These are phyloP conservation scores for Drosophila demipolita DNA, from an alignment of 2,888 invertebrate species.

Conservation along the genomic window DNA sequence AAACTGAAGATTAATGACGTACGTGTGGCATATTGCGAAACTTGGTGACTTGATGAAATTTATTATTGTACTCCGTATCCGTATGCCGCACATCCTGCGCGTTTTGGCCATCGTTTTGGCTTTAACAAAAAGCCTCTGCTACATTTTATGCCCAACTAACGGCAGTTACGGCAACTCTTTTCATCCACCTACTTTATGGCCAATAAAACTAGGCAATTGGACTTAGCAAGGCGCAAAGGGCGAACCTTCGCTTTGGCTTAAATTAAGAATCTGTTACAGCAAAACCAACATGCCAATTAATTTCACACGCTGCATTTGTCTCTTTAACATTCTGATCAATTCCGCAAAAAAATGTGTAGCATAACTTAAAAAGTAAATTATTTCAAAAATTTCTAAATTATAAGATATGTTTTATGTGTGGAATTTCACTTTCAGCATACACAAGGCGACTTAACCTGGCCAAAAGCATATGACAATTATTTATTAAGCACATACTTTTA, in stretches of 20 bases:
- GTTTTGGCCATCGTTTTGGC: conserved; percentile 17
- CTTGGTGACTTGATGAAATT: conserved; percentile 79
- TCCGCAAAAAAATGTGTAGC: background rate
- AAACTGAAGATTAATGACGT: conserved; percentile 79
- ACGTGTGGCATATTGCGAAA: conserved; percentile 78
- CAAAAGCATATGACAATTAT: background rate
- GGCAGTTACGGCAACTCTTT: conserved; percentile 66
- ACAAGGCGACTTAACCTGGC: background rate
- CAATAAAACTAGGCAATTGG: conserved; percentile 51
- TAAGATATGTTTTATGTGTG: background rate
- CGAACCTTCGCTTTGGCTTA: conserved; percentile 11
- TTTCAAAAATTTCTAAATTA: background rate
- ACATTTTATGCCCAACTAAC: conserved; percentile 43
- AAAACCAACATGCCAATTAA: background rate
- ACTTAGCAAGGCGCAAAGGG: conserved; percentile 21
- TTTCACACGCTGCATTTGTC: background rate
- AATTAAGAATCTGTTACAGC: conserved; percentile 1
- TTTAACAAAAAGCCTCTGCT: conserved; percentile 31
- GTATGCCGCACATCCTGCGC: conserved; percentile 27
- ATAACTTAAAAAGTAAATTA: background rate
- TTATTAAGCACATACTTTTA: background rate
- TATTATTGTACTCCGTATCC: conserved; percentile 58
- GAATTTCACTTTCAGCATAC: background rate
- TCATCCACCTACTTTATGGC: conserved; percentile 44
- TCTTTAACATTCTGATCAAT: background rate